A percentile compares a stretch with the other conserved stretches of the same genome.
These are phyloP conservation scores for Rutilus rutilus DNA, from an alignment of 2,113 vertebrate species.

Conservation along the genomic window DNA sequence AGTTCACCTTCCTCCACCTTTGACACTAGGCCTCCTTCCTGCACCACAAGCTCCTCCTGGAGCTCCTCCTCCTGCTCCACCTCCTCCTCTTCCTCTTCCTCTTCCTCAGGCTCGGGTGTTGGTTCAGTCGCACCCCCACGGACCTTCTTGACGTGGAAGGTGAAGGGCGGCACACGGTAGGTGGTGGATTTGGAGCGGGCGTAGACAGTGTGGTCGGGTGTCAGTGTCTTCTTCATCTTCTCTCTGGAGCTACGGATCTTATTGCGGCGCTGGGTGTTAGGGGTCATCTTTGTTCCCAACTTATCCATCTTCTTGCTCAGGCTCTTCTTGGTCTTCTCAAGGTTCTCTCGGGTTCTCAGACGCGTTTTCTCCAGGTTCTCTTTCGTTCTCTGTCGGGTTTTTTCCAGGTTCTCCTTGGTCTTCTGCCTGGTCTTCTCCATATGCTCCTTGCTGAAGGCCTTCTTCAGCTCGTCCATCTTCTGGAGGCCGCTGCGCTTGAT, in stretches of 20 bases:
- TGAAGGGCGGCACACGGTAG: slow-evolving; percentile 97
- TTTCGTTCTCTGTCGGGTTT: slow-evolving; percentile 89
- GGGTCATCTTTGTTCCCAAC: slow-evolving; percentile 91
- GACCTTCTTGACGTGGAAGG: slow-evolving; percentile 98
- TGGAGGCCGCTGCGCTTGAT: slow-evolving; percentile 90
- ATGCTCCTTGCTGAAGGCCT: slow-evolving; percentile 95
- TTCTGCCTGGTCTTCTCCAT: slow-evolving; percentile 90
- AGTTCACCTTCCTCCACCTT: slow-evolving; percentile 84
- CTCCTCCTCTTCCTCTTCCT: slow-evolving; percentile 70
- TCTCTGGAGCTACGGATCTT: slow-evolving; percentile 92
- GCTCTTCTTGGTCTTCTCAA: slow-evolving; percentile 94
- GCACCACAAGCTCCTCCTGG: slow-evolving; percentile 80
- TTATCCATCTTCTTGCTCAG: slow-evolving; percentile 94
- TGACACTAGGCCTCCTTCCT: slow-evolving; percentile 76
- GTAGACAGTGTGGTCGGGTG: slow-evolving; percentile 86
- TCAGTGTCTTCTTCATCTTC: slow-evolving; percentile 93
- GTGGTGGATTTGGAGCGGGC: slow-evolving; percentile 90
- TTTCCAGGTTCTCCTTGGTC: slow-evolving; percentile 94
- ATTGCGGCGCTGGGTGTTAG: slow-evolving; percentile 86
- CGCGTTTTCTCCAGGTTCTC: slow-evolving; percentile 96
- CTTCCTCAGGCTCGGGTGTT: slow-evolving; percentile 73
- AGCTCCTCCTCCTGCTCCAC: slow-evolving; percentile 54
- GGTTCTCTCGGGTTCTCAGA: slow-evolving; percentile 89
- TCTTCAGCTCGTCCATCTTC: slow-evolving; percentile 94
- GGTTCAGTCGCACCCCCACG: slow-evolving; percentile 88